Conservation (phyloP, 2,888 invertebrate species). For the Drosophila parthenogenetica region DNA sequence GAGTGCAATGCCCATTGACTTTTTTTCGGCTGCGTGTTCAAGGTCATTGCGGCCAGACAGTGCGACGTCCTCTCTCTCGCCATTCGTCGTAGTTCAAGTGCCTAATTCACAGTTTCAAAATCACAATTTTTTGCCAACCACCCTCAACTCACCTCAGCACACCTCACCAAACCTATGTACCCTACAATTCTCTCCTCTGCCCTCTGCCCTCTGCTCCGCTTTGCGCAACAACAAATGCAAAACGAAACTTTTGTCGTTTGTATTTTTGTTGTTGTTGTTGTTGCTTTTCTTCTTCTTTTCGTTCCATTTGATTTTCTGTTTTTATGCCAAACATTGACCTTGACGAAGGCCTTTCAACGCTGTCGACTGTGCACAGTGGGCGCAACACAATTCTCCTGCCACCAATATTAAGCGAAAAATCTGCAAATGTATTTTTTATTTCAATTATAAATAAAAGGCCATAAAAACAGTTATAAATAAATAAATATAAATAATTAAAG, state of each 20-base stretch:
- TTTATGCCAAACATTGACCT: constrained; percentile 61
- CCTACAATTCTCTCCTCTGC: background rate
- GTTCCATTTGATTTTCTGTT: background rate
- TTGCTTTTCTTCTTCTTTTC: background rate
- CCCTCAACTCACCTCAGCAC: background rate
- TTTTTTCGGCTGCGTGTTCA: constrained; percentile 38
- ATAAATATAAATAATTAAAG: too few relatives aligned
- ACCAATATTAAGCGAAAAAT: background rate
- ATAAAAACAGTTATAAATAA: too few relatives aligned
- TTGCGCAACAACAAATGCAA: constrained; percentile 4
- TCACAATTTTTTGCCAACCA: constrained; percentile 13
- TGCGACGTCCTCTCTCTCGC: constrained; percentile 39
- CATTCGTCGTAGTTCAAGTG: constrained; percentile 41
- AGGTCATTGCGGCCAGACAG: constrained; percentile 56
- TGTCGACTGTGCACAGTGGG: constrained; percentile 42
- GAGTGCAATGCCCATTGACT: constrained; percentile 45
- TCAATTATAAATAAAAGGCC: too few relatives aligned
- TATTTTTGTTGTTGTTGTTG: constrained; percentile 4
- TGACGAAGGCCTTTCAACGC: constrained; percentile 51
- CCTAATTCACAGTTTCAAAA: constrained; percentile 49
- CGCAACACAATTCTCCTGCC: background rate
- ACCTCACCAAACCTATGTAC: background rate
- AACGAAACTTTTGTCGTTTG: constrained; percentile 18
- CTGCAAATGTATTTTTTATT: too few relatives aligned
- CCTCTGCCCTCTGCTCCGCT: background rate